Evolutionary conservation across 2,797 vertebrate genomes (phyloP).

Genomic region (Mormyrops boulengeri): DNA sequence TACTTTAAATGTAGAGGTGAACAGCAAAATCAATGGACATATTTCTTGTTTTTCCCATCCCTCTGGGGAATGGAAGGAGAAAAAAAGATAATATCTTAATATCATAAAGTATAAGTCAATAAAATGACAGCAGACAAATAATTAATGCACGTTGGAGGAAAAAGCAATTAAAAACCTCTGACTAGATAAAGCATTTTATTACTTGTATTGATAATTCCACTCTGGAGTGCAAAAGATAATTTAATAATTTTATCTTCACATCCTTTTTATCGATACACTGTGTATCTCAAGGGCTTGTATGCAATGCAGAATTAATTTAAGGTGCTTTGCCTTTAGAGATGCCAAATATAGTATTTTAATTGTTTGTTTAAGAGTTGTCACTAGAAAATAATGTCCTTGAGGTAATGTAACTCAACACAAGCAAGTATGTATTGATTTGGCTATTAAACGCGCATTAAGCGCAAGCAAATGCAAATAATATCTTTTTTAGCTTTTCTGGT

Average conservation of each 20-base stretch:
- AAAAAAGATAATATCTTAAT: slow-evolving; percentile 13
- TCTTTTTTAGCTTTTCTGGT: background rate
- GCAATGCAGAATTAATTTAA: slow-evolving; percentile 21
- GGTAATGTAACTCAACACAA: slow-evolving; percentile 29
- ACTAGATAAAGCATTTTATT: slow-evolving; percentile 35
- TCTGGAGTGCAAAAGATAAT: slow-evolving; percentile 35
- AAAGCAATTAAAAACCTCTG: slow-evolving; percentile 38
- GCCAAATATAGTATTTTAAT: slow-evolving; percentile 35
- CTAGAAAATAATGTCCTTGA: slow-evolving; percentile 36
- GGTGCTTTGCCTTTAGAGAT: slow-evolving; percentile 14
- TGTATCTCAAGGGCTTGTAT: slow-evolving; percentile 25
- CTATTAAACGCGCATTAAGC: slow-evolving; percentile 22
- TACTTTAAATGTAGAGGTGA: background rate
- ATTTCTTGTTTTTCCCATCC: background rate
- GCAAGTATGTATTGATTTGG: slow-evolving; percentile 32
- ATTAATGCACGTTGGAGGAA: slow-evolving; percentile 29
- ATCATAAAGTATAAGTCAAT: slow-evolving; percentile 22
- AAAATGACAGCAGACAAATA: slow-evolving; percentile 36
- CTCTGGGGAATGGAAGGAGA: background rate
- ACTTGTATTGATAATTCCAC: slow-evolving; percentile 32
- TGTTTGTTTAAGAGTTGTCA: slow-evolving; percentile 28
- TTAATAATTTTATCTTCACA: slow-evolving; percentile 32
- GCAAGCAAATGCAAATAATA: slow-evolving; percentile 17
- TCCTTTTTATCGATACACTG: slow-evolving; percentile 27
- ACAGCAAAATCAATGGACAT: background rate